phyloP scores from a whole-genome alignment of 2,113 vertebrate species.

The Syngnathus typhle region DNA sequence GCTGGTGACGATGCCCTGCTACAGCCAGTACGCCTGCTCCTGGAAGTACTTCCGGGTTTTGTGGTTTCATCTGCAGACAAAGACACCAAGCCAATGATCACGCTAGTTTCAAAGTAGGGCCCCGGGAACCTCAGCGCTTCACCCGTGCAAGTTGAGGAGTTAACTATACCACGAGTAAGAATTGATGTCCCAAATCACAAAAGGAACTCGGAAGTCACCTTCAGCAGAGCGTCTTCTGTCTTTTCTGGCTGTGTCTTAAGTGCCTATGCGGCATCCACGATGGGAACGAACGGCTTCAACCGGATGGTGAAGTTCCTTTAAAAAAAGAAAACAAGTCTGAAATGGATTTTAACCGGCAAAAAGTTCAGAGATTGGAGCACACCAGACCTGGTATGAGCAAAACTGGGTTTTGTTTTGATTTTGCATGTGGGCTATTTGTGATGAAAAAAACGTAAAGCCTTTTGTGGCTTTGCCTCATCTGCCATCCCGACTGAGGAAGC shows the following conservation, averaged over 20 bases:
- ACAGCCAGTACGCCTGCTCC: conserved; percentile 90
- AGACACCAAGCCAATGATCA: background rate
- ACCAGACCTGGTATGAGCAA: too few relatives aligned
- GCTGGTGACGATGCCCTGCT: conserved; percentile 95
- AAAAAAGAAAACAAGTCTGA: accelerated
- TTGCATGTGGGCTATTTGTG: too few relatives aligned
- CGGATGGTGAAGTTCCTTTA: conserved; percentile 90
- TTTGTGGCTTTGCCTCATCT: too few relatives aligned
- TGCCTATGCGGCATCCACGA: conserved; percentile 93
- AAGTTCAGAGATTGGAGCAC: too few relatives aligned
- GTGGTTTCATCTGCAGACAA: conserved; percentile 87
- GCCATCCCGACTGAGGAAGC: too few relatives aligned
- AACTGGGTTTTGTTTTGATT: too few relatives aligned
- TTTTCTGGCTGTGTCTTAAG: conserved; percentile 91
- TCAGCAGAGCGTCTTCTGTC: conserved; percentile 91
- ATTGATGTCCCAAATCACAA: too few relatives aligned
- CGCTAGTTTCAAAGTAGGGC: background rate
- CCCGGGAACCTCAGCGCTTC: too few relatives aligned
- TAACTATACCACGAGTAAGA: too few relatives aligned
- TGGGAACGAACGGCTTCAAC: conserved; percentile 90
- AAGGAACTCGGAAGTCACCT: conserved; percentile 60
- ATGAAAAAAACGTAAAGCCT: too few relatives aligned
- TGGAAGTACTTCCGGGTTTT: conserved; percentile 92
- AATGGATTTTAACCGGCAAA: too few relatives aligned
- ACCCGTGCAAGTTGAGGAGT: too few relatives aligned